These are phyloP conservation scores for Holocentrus rufus DNA, from an alignment of 2,797 vertebrate species.

Conservation along the genomic window DNA sequence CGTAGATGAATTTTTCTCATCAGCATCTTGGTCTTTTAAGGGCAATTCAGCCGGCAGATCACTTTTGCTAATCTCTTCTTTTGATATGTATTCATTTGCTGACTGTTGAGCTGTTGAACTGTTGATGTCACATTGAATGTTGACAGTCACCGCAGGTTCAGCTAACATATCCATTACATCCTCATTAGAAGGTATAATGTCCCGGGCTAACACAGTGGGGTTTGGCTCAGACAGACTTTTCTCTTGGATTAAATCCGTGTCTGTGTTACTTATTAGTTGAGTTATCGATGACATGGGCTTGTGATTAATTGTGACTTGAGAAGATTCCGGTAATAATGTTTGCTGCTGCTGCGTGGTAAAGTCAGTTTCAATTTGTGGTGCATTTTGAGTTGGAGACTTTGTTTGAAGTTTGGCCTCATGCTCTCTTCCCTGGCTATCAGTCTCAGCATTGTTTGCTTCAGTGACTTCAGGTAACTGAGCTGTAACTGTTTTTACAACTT, in stretches of 20 bases:
- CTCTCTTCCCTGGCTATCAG: not conserved
- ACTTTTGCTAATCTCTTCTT: conserved; percentile 10
- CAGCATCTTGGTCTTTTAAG: conserved; percentile 36
- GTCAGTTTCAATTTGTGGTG: conserved; percentile 14
- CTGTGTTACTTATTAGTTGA: conserved; percentile 25
- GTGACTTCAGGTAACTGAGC: conserved; percentile 17
- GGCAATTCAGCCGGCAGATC: conserved; percentile 18
- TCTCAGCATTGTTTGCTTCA: conserved; percentile 10
- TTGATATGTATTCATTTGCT: conserved; percentile 18
- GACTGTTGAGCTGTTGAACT: too few species aligned
- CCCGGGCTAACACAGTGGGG: conserved; percentile 9
- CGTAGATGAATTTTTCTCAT: conserved; percentile 8
- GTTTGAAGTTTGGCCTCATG: conserved; percentile 20
- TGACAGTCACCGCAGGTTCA: conserved; percentile 49
- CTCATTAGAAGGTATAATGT: conserved; percentile 34
- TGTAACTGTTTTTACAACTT: not conserved
- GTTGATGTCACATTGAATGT: conserved; percentile 22
- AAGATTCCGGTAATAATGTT: conserved; percentile 16
- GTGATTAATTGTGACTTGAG: conserved; percentile 14
- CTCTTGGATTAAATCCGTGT: conserved; percentile 35
- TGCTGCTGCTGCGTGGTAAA: conserved; percentile 14
- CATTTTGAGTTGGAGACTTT: conserved; percentile 12
- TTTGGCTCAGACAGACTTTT: conserved; percentile 17
- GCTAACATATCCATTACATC: conserved; percentile 44
- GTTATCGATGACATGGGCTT: conserved; percentile 14